Base-by-base conservation (phyloP, 2,888 invertebrate species). In the Micoletzkya japonica region DNA sequence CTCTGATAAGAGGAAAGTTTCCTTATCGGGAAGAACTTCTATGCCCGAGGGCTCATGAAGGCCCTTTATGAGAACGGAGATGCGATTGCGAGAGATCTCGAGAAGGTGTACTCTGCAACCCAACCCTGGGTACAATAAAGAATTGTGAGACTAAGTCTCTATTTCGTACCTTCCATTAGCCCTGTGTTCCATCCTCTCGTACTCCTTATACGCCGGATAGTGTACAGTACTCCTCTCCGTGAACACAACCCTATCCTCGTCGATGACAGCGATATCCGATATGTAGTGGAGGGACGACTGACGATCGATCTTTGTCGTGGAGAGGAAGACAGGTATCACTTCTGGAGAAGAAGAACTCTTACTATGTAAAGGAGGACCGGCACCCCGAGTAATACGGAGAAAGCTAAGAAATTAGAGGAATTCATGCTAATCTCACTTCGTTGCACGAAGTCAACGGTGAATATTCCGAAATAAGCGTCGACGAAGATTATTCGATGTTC, bases 161-260 rank as follows among this genome's bases (percentile, higher is more conserved):
- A 54, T 54, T 54, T 10, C 36, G 14, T 4, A 66, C 64, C 64
- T 50, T 54, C 64, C 64, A 66, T 54, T 66, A 3, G 64, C 54
- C 20, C 28, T 17, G 28, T 66, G 64, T 54, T 66, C 64, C 64
- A 66, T 66, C 10, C 64, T 34, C 28, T 66, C 64, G n/a, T 66
- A 66, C 1, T 36, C 37, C 26, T 30, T 52, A 28, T 37, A 66
- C 20, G 30, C 32, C 10, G 64, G 54, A 10, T 30, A 37, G 26
- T 66, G 24, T 32, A 14, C 30, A n/a, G 32, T 63, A 0, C 34
- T 36, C 50, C 63, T 63, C 50, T 63, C 63, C 20, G 63, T 63
- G 6, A 63, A 26, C 3, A 63, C 50, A 34, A 63, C 24, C 24
- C 34, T 63, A 26, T 66, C 64, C 10, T 26, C 39, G 30, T 66